Evolutionary conservation across 1,140 invertebrate genomes (phyloP).

Genomic region (Trichomalopsis sarcophagae): DNA sequence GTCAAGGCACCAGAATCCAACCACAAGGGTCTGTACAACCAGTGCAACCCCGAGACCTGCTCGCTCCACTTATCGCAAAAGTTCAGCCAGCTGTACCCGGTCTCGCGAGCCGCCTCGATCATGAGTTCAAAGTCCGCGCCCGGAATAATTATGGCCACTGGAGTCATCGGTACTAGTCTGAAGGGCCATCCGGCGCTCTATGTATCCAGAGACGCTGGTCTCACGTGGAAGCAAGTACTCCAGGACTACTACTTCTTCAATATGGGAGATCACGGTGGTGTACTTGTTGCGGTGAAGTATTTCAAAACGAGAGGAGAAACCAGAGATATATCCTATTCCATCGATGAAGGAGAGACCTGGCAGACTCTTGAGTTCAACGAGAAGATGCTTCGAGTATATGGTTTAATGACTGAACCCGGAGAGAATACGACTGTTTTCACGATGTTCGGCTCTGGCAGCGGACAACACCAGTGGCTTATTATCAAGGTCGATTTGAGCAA

Average conservation of each 20-base stretch:
- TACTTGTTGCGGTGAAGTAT: constrained; percentile 89
- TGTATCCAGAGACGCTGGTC: constrained; percentile 88
- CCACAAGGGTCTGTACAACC: constrained; percentile 79
- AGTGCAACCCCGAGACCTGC: constrained; percentile 81
- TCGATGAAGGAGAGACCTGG: constrained; percentile 91
- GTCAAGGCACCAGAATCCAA: constrained; percentile 82
- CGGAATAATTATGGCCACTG: constrained; percentile 91
- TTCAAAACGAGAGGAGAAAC: constrained; percentile 85
- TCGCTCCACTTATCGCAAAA: constrained; percentile 91
- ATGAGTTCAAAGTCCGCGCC: constrained; percentile 90
- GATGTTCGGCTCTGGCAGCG: constrained; percentile 88
- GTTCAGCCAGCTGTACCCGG: constrained; percentile 88
- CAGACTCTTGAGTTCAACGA: constrained; percentile 81
- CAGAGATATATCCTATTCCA: constrained; percentile 87
- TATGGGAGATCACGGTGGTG: constrained; percentile 92
- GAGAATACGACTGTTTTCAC: constrained; percentile 94
- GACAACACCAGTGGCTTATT: constrained; percentile 90
- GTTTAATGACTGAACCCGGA: constrained; percentile 92
- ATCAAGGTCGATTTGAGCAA: constrained; percentile 87
- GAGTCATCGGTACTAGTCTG: constrained; percentile 84
- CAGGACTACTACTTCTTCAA: constrained; percentile 91
- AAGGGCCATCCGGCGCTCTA: constrained; percentile 89
- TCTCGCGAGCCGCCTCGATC: constrained; percentile 86
- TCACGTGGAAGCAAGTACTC: constrained; percentile 88
- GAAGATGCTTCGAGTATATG: constrained; percentile 86